phyloP scores from a whole-genome alignment of 2,888 invertebrate species.

The Podotricha telesiphe region DNA sequence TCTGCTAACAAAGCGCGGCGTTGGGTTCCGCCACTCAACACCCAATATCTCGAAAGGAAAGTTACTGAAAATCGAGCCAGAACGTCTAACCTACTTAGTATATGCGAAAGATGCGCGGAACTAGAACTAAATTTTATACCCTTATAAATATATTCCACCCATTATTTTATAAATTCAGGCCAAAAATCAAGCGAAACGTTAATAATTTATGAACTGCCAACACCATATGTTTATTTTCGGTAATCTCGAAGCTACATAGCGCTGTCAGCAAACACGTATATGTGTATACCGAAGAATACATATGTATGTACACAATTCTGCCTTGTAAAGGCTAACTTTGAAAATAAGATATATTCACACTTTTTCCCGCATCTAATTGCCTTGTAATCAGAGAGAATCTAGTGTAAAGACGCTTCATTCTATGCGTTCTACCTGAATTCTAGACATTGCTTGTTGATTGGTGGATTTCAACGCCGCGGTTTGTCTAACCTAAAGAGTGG shows the following conservation, averaged over 20 bases:
- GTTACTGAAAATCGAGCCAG: too few relatives aligned
- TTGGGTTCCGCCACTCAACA: too few relatives aligned
- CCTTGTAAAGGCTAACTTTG: neutral
- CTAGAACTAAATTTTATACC: too few relatives aligned
- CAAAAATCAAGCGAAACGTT: constrained; percentile 1
- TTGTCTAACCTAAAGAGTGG: too few relatives aligned
- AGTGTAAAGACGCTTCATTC: neutral
- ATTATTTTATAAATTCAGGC: neutral
- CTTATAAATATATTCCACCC: neutral
- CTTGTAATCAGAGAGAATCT: neutral
- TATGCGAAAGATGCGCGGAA: too few relatives aligned
- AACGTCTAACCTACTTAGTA: too few relatives aligned
- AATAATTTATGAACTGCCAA: constrained; percentile 20
- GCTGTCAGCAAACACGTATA: constrained; percentile 14
- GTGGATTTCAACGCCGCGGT: too few relatives aligned
- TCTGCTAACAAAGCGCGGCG: too few relatives aligned
- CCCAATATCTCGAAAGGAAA: too few relatives aligned
- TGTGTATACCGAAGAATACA: neutral
- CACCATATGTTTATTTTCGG: constrained; percentile 17
- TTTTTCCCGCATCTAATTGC: neutral
- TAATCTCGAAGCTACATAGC: constrained; percentile 15
- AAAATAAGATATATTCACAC: neutral
- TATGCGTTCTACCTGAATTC: neutral
- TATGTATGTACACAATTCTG: constrained; percentile 1
- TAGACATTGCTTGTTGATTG: neutral